phyloP scores from a whole-genome alignment of 37 sponge, comb jelly and placozoan species.

The Aplysina aerophoba region DNA sequence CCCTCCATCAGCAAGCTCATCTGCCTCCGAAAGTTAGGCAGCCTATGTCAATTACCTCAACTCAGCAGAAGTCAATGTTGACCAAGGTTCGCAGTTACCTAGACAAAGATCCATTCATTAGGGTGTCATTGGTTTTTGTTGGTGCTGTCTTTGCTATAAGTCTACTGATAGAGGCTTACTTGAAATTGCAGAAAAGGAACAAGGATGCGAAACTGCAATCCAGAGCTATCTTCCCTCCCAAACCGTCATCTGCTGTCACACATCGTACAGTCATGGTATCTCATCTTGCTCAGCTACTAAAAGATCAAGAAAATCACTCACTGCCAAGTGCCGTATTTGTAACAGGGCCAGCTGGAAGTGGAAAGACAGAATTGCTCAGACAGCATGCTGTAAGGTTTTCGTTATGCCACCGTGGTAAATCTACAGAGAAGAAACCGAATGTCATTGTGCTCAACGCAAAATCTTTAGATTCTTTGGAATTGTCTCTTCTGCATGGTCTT shows the following conservation, averaged over 20 bases:
- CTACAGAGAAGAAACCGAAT: conserved; percentile 21
- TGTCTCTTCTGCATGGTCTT: conserved; percentile 37
- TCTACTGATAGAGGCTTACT: conserved; percentile 50
- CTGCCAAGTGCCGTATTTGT: conserved; percentile 34
- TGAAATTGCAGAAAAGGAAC: conserved; percentile 36
- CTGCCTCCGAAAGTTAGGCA: neutral
- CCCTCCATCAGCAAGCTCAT: neutral
- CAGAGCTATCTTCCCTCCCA: conserved; percentile 23
- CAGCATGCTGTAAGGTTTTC: conserved; percentile 52
- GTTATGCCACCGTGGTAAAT: neutral
- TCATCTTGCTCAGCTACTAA: neutral
- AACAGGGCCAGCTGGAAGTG: conserved; percentile 65
- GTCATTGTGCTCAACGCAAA: conserved; percentile 52
- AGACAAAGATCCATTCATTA: conserved; percentile 62
- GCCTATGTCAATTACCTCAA: neutral
- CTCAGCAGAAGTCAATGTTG: neutral
- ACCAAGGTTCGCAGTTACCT: conserved; percentile 18
- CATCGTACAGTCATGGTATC: neutral
- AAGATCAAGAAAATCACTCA: neutral
- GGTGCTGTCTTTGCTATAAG: conserved; percentile 55
- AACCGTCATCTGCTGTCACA: neutral
- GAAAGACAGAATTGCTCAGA: conserved; percentile 70
- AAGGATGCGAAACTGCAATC: neutral
- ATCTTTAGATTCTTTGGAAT: neutral
- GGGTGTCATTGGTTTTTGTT: conserved; percentile 68